Conservation (phyloP, 2,113 vertebrate species). For the Leiothrix lutea region DNA sequence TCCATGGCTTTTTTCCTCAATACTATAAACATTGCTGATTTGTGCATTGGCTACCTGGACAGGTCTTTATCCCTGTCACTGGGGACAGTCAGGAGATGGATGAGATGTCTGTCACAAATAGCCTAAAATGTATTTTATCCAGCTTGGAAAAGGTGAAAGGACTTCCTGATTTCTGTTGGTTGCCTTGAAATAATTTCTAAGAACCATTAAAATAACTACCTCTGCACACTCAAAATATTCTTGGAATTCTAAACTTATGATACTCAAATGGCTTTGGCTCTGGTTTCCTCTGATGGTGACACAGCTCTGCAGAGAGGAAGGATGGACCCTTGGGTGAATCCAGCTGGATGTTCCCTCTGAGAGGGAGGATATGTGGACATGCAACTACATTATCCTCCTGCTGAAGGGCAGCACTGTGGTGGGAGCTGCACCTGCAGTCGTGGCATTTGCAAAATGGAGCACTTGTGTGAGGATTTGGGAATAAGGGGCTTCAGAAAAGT, state of each 20-base stretch:
- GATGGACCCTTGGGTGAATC: background rate
- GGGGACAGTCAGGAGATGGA: background rate
- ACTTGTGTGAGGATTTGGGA: background rate
- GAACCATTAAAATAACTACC: background rate
- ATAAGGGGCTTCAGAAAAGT: background rate
- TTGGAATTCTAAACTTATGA: background rate
- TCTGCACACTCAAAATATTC: background rate
- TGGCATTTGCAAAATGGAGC: constrained; percentile 16
- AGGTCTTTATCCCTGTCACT: background rate
- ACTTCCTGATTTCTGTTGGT: background rate
- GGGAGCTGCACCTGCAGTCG: constrained; percentile 9
- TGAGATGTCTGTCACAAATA: background rate
- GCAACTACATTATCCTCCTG: background rate
- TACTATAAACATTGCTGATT: background rate
- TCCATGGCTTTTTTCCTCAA: background rate
- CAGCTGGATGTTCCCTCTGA: background rate
- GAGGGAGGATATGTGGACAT: background rate
- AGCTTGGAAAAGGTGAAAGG: background rate
- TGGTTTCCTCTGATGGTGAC: background rate
- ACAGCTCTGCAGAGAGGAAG: background rate
- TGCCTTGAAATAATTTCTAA: background rate
- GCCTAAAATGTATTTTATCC: background rate
- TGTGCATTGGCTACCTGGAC: background rate
- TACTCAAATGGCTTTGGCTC: background rate
- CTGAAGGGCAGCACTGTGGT: constrained; percentile 20